Evolutionary conservation across 2,797 vertebrate species (phyloP).

Genomic region (Xerus rutilus): DNA sequence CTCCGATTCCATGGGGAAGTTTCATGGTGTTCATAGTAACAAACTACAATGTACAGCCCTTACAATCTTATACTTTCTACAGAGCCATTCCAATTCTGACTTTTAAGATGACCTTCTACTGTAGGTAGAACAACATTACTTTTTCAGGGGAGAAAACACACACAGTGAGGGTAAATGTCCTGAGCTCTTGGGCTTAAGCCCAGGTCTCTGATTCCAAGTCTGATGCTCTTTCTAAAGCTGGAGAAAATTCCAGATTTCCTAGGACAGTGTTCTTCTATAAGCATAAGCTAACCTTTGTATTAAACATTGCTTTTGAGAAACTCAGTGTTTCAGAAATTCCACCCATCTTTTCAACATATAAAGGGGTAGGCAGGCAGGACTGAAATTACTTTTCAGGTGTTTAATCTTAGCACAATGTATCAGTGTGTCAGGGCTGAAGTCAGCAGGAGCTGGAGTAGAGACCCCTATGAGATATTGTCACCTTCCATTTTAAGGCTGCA

Average conservation of each 20-base stretch:
- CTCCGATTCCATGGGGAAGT: neutral
- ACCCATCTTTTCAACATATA: neutral
- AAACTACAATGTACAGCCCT: neutral
- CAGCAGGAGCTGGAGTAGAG: fast-evolving
- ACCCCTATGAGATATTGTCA: neutral
- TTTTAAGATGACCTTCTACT: neutral
- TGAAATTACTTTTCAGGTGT: neutral
- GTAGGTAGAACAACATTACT: neutral
- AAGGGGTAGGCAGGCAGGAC: neutral
- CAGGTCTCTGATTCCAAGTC: neutral
- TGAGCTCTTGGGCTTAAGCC: neutral
- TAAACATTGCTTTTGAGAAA: slow-evolving; percentile 8
- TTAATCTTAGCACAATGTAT: neutral
- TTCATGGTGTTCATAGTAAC: neutral
- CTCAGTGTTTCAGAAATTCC: neutral
- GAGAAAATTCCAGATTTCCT: neutral
- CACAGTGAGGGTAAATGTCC: neutral
- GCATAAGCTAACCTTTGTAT: neutral
- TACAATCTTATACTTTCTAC: neutral
- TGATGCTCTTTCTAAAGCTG: neutral
- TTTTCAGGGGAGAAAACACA: neutral
- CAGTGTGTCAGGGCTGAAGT: neutral
- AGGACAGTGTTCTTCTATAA: neutral
- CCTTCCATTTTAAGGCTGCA: neutral
- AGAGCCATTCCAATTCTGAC: neutral